Evolutionary conservation across 2,797 vertebrate species (phyloP).

Genomic region (Anniella stebbinsi): DNA sequence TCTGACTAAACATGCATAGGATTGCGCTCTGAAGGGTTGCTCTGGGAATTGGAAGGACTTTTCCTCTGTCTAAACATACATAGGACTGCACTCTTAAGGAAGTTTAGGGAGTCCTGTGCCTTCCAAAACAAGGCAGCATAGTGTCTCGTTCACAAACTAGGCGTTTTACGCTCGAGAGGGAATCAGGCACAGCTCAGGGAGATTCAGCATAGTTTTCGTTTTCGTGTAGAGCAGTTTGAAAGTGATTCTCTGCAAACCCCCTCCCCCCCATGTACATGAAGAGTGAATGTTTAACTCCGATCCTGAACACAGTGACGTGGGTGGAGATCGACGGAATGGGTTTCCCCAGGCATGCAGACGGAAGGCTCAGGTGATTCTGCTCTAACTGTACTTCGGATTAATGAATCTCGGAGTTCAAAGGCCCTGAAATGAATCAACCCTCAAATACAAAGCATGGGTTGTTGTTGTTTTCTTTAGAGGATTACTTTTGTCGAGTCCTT

Average conservation of each 20-base stretch:
- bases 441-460: background rate
- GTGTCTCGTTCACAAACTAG: background rate
- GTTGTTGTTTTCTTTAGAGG: background rate
- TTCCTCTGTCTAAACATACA: too few relatives aligned
- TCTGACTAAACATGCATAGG: too few relatives aligned
- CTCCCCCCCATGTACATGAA: background rate
- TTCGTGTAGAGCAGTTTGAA: too few relatives aligned
- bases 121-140: too few relatives aligned
- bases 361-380: background rate
- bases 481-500: background rate
- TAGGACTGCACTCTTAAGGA: too few relatives aligned
- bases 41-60: too few relatives aligned
- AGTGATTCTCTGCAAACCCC: background rate
- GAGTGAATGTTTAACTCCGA: too few relatives aligned
- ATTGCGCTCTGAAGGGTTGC: too few relatives aligned
- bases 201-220: background rate
- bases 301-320: background rate
- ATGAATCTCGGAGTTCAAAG: background rate
- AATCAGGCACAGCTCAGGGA: background rate
- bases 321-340: too few relatives aligned
- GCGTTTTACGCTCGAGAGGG: background rate
- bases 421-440: background rate
- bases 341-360: background rate
- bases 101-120: background rate
- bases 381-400: background rate